phyloP scores from a whole-genome alignment of 2,113 vertebrate species.

The Odocoileus hemionus region DNA sequence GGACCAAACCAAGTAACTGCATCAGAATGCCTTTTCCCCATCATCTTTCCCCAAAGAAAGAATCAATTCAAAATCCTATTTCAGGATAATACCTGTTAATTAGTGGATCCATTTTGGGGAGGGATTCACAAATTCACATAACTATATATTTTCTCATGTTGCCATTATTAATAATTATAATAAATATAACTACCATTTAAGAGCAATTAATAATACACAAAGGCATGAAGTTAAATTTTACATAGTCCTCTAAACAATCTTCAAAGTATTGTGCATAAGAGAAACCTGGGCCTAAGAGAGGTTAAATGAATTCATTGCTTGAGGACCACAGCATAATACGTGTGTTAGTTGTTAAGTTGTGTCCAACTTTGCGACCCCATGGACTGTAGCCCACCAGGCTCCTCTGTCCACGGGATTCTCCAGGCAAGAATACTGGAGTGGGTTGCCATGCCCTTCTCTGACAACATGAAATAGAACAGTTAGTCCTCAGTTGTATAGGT shows the following conservation, averaged over 20 bases:
- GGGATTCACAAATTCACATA: neutral
- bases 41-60: neutral
- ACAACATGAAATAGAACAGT: neutral
- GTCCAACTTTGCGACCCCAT: fast-evolving
- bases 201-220: neutral
- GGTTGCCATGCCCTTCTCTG: fast-evolving
- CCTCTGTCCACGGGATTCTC: fast-evolving
- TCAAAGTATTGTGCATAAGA: neutral
- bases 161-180: neutral
- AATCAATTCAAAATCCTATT: neutral
- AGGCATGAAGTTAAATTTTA: neutral
- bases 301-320: neutral
- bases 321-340: neutral
- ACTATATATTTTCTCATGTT: neutral
- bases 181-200: neutral
- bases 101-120: neutral
- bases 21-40: no score
- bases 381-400: neutral
- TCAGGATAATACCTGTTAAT: neutral
- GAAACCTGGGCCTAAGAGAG: neutral
- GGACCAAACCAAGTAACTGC: neutral
- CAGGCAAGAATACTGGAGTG: neutral
- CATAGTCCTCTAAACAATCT: neutral
- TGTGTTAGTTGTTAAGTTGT: neutral
- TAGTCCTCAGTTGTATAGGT: neutral